A percentile compares a stretch with the other conserved stretches of the same genome.
Conservation (phyloP, 2,888 invertebrate species). For the Geophilus truncorum region DNA sequence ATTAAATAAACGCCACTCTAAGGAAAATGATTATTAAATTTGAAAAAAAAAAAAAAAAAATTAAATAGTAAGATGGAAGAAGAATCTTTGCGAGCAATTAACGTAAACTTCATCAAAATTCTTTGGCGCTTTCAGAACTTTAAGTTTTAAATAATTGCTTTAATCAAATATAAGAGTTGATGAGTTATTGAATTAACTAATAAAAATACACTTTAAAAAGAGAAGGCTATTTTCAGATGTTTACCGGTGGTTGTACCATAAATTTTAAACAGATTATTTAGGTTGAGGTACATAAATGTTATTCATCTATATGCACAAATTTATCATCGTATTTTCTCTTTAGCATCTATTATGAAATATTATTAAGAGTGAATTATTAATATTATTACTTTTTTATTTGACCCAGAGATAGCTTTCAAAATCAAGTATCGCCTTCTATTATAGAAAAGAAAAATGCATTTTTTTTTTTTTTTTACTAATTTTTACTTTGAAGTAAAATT, state of each 20-base stretch:
- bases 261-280: too few species aligned
- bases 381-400: too few species aligned
- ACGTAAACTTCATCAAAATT: constrained; percentile 23
- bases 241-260: background rate
- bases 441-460: too few species aligned
- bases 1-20: background rate
- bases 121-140: background rate
- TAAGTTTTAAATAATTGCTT: background rate
- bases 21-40: background rate
- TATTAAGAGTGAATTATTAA: too few species aligned
- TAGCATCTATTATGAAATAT: too few species aligned
- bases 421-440: too few species aligned
- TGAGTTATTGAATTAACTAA: background rate
- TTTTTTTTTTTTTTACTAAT: too few species aligned
- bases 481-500: too few species aligned
- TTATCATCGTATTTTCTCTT: too few species aligned
- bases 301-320: too few species aligned
- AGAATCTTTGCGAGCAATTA: background rate
- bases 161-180: background rate
- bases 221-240: background rate
- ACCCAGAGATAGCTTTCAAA: too few species aligned
- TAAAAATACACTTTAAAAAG: background rate
- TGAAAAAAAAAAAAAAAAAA: background rate
- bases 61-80: background rate
- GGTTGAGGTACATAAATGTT: too few species aligned